phyloP scores from a whole-genome alignment of 2,797 vertebrate species.

The Siniperca undulata region DNA sequence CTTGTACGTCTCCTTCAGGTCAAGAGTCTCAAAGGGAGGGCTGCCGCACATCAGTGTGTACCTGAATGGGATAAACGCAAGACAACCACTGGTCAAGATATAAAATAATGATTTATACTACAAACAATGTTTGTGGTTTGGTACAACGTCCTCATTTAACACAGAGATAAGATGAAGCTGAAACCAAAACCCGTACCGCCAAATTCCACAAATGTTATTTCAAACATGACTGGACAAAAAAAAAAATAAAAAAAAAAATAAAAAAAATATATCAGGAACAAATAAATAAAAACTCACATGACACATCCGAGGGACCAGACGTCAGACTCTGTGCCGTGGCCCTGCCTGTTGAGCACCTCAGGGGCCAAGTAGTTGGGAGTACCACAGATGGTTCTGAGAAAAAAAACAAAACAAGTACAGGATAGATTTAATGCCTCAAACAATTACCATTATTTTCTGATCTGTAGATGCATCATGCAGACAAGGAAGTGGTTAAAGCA shows the following conservation, averaged over 20 bases:
- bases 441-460: neutral
- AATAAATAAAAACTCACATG: conserved; percentile 83
- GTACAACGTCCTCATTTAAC: neutral
- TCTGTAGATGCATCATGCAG: conserved; percentile 3
- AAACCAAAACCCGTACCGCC: neutral
- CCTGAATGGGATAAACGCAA: conserved; percentile 78
- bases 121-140: neutral
- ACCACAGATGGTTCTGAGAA: conserved; percentile 95
- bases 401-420: neutral
- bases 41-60: conserved; percentile 96
- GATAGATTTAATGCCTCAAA: neutral
- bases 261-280: no score
- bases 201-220: neutral
- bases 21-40: conserved; percentile 97
- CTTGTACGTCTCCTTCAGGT: conserved; percentile 98
- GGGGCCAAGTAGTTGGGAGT: conserved; percentile 99
- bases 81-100: neutral
- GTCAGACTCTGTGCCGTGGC: conserved; percentile 95
- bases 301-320: conserved; percentile 99
- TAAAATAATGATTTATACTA: neutral
- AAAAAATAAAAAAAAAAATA: neutral
- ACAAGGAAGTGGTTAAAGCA: conserved; percentile 8
- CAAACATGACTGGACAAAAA: neutral
- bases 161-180: neutral
- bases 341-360: conserved; percentile 96